Evolutionary conservation across 2,888 invertebrate species (phyloP).

Genomic region (Diplazon laetatorius): DNA sequence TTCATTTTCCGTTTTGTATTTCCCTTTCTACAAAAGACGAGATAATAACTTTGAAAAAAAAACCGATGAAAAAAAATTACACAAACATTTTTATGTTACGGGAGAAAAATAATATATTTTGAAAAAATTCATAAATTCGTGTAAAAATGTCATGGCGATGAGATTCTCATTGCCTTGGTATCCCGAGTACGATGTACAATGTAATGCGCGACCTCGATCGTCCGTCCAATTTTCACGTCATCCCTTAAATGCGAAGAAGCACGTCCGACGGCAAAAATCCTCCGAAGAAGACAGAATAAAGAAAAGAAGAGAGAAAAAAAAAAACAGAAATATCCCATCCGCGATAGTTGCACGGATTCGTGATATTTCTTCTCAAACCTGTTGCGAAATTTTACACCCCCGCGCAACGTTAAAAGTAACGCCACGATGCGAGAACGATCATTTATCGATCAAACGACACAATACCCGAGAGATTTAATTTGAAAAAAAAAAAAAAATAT

Average conservation of each 20-base stretch:
- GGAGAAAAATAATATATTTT: too few species aligned
- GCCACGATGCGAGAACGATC: slow-evolving; percentile 36
- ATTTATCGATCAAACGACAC: slow-evolving; percentile 51
- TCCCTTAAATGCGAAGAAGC: not conserved
- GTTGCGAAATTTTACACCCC: slow-evolving; percentile 20
- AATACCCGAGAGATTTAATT: slow-evolving; percentile 34
- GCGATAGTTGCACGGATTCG: not conserved
- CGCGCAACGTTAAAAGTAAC: not conserved
- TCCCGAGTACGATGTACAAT: not conserved
- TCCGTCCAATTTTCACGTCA: not conserved
- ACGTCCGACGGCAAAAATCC: too few species aligned
- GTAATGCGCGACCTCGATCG: not conserved
- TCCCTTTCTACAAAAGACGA: too few species aligned
- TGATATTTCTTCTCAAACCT: slow-evolving; percentile 26
- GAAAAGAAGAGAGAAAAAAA: too few species aligned
- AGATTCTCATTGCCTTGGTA: not conserved
- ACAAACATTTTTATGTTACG: too few species aligned
- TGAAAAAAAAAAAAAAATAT: slow-evolving; percentile 14
- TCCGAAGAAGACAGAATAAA: too few species aligned
- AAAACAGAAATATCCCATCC: not conserved
- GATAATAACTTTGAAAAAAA: too few species aligned
- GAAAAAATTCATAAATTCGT: too few species aligned
- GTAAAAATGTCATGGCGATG: too few species aligned
- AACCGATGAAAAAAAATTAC: too few species aligned
- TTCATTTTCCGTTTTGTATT: too few species aligned